Conservation (phyloP, 2,797 vertebrate genomes). For the Chelmon rostratus region DNA sequence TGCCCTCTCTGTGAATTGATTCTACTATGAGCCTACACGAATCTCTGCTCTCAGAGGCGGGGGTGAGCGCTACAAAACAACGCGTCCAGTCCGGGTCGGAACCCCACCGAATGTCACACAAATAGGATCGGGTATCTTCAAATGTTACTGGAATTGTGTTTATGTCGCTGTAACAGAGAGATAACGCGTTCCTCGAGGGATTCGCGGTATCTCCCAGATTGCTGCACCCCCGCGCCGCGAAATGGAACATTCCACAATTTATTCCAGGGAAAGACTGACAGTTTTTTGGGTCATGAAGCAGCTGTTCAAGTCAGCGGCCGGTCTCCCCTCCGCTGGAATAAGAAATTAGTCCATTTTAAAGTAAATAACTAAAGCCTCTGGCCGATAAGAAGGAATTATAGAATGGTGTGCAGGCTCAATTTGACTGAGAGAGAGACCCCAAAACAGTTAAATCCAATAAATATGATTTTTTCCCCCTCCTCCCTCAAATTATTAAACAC, state of each 20-base stretch:
- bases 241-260: conserved; percentile 91
- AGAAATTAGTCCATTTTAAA: conserved; percentile 92
- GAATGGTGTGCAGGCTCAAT: conserved; percentile 83
- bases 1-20: conserved; percentile 91
- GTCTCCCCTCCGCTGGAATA: conserved; percentile 89
- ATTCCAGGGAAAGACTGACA: conserved; percentile 95
- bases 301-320: conserved; percentile 89
- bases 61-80: conserved; percentile 49
- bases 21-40: conserved; percentile 89
- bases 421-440: conserved; percentile 77
- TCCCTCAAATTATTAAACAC: conserved; percentile 81
- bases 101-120: not conserved
- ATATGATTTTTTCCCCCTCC: conserved; percentile 66
- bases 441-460: conserved; percentile 84
- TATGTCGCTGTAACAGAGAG: rapidly evolving
- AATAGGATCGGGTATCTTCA: rapidly evolving
- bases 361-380: conserved; percentile 87
- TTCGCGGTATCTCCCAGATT: not conserved
- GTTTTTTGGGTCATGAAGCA: conserved; percentile 95
- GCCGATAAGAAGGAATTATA: conserved; percentile 88
- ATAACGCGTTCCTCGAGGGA: rapidly evolving
- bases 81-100: not conserved
- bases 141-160: rapidly evolving
- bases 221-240: conserved; percentile 57
- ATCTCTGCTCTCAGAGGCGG: conserved; percentile 68